Evolutionary conservation across 2,888 invertebrate genomes (phyloP).

Genomic region (Idaea biselata): DNA sequence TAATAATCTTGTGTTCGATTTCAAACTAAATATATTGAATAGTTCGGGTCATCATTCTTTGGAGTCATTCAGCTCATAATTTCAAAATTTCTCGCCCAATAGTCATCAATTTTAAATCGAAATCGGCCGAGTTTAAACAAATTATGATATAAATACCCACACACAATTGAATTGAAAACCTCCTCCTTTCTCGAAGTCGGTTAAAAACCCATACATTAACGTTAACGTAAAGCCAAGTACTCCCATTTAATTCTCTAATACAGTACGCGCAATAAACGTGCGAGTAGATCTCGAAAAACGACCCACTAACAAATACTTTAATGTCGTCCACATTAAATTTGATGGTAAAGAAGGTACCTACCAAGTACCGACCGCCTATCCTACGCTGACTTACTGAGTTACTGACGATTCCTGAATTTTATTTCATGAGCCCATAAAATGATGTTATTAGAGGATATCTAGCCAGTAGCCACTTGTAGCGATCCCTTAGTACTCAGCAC

Average conservation of each 20-base stretch:
- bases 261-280: background rate
- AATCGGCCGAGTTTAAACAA: too few relatives aligned
- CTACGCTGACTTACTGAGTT: slow-evolving; percentile 11
- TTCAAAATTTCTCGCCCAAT: too few relatives aligned
- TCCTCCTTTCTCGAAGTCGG: background rate
- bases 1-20: too few relatives aligned
- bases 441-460: slow-evolving; percentile 27
- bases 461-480: slow-evolving; percentile 28
- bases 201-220: background rate
- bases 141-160: too few relatives aligned
- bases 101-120: too few relatives aligned
- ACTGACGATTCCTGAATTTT: slow-evolving; percentile 26
- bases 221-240: background rate
- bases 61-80: too few relatives aligned
- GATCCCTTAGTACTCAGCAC: slow-evolving; percentile 31
- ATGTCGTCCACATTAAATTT: background rate
- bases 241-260: background rate
- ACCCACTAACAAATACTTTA: background rate
- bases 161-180: too few relatives aligned
- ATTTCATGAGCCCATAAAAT: slow-evolving; percentile 30
- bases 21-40: too few relatives aligned
- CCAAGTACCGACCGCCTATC: background rate
- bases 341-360: background rate
- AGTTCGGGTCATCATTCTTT: too few relatives aligned
- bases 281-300: background rate